phyloP scores from a whole-genome alignment of 92 coral and sea anemone genomes.

The Diadumene lineata region DNA sequence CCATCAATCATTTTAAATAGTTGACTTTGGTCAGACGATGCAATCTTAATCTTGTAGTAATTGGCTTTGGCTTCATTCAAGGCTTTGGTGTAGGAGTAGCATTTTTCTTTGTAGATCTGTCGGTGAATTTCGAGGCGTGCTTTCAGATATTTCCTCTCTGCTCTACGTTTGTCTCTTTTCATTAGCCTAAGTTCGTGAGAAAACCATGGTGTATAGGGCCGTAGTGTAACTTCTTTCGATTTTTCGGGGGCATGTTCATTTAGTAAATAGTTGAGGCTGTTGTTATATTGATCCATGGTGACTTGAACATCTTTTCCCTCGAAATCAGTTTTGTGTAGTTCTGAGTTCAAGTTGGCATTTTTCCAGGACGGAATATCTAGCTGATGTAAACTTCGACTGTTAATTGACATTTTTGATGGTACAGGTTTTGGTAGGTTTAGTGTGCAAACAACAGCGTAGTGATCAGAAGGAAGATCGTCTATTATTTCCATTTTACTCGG shows the following conservation, averaged over 20 bases:
- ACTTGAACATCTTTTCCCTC: not conserved
- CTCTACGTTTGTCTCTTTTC: conserved; percentile 27
- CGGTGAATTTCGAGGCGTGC: conserved; percentile 27
- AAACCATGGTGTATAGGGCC: conserved; percentile 46
- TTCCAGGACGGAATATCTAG: not conserved
- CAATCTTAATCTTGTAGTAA: conserved; percentile 17
- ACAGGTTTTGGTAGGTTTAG: not conserved
- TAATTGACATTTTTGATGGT: not conserved
- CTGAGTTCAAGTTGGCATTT: not conserved
- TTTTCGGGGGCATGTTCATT: conserved; percentile 27
- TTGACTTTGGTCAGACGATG: conserved; percentile 31
- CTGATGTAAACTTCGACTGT: not conserved
- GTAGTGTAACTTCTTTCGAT: not conserved
- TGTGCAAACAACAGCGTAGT: not conserved
- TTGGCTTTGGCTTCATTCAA: conserved; percentile 20
- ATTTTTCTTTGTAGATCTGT: conserved; percentile 30
- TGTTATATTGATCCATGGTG: not conserved
- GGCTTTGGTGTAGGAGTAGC: conserved; percentile 29
- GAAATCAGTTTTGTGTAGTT: not conserved
- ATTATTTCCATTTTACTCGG: not conserved
- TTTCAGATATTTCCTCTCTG: conserved; percentile 19
- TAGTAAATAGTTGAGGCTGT: conserved; percentile 1
- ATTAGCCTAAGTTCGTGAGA: conserved; percentile 26
- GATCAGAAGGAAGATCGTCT: not conserved
- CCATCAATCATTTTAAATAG: conserved; percentile 38